A percentile compares a stretch with the other conserved stretches of the same genome.
Conservation (phyloP, 2,888 invertebrate genomes). For the Hartigia nigra region DNA sequence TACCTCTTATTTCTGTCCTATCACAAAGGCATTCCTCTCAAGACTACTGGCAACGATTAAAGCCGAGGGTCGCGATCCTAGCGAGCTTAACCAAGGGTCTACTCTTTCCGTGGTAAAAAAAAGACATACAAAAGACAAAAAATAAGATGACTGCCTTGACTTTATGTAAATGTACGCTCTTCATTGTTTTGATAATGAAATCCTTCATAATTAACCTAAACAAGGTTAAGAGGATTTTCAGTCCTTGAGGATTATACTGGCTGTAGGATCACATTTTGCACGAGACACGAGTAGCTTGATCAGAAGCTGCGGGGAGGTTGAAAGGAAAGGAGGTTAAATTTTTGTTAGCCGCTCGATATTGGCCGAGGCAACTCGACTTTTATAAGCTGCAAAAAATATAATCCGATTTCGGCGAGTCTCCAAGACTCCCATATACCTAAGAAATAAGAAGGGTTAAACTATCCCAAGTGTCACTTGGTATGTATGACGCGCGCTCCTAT, state of each 20-base stretch:
- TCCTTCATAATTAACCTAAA: background rate
- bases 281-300: background rate
- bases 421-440: conserved; percentile 3
- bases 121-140: background rate
- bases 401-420: conserved; percentile 16
- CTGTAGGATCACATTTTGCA: background rate
- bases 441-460: conserved; percentile 23
- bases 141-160: background rate
- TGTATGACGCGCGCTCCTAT: conserved; percentile 10
- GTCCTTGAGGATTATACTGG: background rate
- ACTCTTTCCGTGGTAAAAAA: no score
- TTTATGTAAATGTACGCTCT: background rate
- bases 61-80: conserved; percentile 19
- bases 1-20: background rate
- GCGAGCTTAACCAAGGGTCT: conserved; percentile 11
- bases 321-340: conserved; percentile 10
- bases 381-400: conserved; percentile 18
- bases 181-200: background rate
- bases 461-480: conserved; percentile 12
- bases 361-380: background rate
- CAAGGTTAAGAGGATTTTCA: background rate
- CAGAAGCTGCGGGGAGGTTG: background rate
- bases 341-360: conserved; percentile 3
- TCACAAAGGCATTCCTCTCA: conserved; percentile 6
- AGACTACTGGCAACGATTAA: conserved; percentile 17